Conservation (phyloP, 2,888 invertebrate genomes). For the Lobophora halterata region DNA sequence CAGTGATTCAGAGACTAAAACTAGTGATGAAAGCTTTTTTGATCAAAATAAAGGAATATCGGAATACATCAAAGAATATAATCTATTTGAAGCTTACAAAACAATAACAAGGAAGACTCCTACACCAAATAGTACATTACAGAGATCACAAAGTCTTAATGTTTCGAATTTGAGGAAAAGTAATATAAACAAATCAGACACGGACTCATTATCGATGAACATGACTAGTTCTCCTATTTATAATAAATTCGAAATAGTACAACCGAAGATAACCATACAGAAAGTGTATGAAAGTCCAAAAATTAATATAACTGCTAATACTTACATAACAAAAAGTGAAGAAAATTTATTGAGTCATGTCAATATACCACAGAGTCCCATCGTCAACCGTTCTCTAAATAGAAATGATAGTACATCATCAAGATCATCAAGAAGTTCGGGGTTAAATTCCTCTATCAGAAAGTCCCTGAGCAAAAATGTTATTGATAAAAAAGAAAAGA, state of each 20-base stretch:
- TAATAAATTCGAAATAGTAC: slow-evolving; percentile 25
- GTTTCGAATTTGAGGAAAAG: slow-evolving; percentile 16
- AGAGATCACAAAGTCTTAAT: slow-evolving; percentile 18
- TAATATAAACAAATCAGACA: slow-evolving; percentile 9
- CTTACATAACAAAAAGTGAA: slow-evolving; percentile 27
- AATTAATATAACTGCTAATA: slow-evolving; percentile 28
- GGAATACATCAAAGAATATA: slow-evolving; percentile 32
- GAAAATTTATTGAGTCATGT: slow-evolving; percentile 23
- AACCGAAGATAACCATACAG: slow-evolving; percentile 28
- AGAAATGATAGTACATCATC: slow-evolving; percentile 16
- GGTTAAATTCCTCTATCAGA: slow-evolving; percentile 18
- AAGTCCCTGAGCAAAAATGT: slow-evolving; percentile 20
- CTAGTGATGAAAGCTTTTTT: slow-evolving; percentile 15
- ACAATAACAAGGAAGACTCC: slow-evolving; percentile 29
- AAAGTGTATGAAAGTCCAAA: slow-evolving; percentile 32
- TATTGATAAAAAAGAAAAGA: slow-evolving; percentile 19
- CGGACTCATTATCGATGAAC: too few species aligned
- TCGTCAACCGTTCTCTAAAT: slow-evolving; percentile 9
- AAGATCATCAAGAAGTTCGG: slow-evolving; percentile 12
- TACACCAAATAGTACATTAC: slow-evolving; percentile 26
- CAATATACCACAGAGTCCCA: slow-evolving; percentile 19
- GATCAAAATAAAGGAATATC: slow-evolving; percentile 25
- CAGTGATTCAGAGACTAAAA: slow-evolving; percentile 15
- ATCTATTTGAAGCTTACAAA: slow-evolving; percentile 33
- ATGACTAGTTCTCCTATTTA: slow-evolving; percentile 14